Conservation (phyloP, 2,113 vertebrate genomes). For the Rutilus rutilus region DNA sequence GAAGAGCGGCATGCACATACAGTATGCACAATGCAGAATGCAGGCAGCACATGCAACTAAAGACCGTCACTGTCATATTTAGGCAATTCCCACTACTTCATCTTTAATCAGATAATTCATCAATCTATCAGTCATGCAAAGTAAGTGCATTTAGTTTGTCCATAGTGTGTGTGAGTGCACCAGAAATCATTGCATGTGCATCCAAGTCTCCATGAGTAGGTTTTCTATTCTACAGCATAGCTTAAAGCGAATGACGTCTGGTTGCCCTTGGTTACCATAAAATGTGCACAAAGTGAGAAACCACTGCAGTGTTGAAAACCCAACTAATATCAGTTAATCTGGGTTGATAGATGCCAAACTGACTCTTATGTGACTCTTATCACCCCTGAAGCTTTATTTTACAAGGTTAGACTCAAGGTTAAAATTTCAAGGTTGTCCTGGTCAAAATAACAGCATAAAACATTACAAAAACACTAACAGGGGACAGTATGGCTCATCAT, state of each 20-base stretch:
- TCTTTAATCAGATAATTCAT: background rate
- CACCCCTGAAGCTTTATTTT: background rate
- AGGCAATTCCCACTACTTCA: background rate
- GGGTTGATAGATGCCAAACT: background rate
- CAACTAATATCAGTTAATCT: background rate
- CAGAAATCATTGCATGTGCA: conserved; percentile 1
- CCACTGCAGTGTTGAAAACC: background rate
- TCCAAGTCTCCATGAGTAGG: background rate
- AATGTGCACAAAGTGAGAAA: conserved; percentile 1
- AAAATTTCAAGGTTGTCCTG: background rate
- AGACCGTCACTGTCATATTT: background rate
- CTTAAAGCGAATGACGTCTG: background rate
- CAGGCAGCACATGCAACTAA: background rate
- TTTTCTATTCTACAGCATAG: background rate
- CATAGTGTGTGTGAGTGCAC: background rate
- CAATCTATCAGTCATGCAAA: background rate
- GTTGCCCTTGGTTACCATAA: conserved; percentile 3
- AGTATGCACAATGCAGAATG: background rate
- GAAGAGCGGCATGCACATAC: background rate
- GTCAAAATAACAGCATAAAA: background rate
- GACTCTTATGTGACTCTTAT: background rate
- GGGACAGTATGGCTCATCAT: background rate
- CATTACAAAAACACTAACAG: background rate
- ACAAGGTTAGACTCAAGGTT: background rate
- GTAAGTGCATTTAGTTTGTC: background rate